Conservation (phyloP, 1,140 invertebrate species). For the Rhagoletis pomonella region DNA sequence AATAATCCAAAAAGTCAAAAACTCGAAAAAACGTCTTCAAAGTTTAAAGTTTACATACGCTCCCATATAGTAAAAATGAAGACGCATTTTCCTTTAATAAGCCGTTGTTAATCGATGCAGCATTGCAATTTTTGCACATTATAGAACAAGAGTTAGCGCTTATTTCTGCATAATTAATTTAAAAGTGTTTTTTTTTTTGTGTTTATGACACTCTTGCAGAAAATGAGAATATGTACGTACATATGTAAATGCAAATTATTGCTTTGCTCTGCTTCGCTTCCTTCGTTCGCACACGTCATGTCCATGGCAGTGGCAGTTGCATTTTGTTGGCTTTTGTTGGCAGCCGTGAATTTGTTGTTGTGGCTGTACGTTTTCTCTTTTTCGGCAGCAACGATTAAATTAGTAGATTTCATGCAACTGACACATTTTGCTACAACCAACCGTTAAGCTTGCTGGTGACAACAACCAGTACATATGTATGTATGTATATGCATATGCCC, state of each 20-base stretch:
- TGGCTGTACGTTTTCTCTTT: slow-evolving; percentile 36
- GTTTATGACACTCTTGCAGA: neutral
- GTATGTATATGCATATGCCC: no score
- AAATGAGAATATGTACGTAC: neutral
- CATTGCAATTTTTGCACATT: no score
- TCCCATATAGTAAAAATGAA: neutral
- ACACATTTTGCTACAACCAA: slow-evolving; percentile 5
- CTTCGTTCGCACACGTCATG: neutral
- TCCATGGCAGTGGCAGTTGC: neutral
- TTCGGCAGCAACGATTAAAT: neutral
- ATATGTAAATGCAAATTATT: slow-evolving; percentile 2
- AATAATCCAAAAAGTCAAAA: no score
- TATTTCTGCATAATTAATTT: no score
- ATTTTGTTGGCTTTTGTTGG: neutral
- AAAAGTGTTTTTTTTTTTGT: no score
- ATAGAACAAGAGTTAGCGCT: no score
- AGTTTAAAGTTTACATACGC: no score
- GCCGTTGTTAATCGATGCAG: neutral
- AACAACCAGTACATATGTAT: neutral
- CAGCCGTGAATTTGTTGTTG: neutral
- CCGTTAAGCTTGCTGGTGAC: neutral
- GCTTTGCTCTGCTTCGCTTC: neutral
- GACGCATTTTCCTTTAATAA: neutral
- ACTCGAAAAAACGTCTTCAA: no score
- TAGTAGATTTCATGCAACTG: slow-evolving; percentile 33